Conservation (phyloP, 2,113 vertebrate genomes). For the Lepidothrix coronata region DNA sequence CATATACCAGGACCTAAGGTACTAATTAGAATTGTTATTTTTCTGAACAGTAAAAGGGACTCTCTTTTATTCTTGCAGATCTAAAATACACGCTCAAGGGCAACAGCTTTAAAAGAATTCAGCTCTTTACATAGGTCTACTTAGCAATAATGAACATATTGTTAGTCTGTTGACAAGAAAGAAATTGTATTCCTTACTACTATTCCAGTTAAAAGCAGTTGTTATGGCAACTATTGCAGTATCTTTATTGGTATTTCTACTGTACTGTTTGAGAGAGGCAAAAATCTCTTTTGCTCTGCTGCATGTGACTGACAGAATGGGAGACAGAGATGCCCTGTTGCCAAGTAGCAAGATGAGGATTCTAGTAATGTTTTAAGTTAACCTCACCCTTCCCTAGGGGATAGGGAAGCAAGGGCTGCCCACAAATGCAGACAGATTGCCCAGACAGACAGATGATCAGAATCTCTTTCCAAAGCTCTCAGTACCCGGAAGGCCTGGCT, state of each 20-base stretch:
- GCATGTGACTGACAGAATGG: neutral
- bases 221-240: slow-evolving; percentile 52
- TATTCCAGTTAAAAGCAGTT: slow-evolving; percentile 22
- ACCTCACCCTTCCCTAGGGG: neutral
- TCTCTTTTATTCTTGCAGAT: neutral
- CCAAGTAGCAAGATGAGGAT: neutral
- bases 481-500: neutral
- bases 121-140: neutral
- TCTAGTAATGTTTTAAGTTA: neutral
- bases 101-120: neutral
- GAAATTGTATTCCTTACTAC: neutral
- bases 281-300: neutral
- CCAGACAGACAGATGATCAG: neutral
- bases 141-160: neutral
- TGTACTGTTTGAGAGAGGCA: neutral
- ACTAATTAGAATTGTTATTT: neutral
- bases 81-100: neutral
- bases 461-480: neutral
- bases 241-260: neutral
- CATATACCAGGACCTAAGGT: neutral
- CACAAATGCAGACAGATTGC: neutral
- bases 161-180: neutral
- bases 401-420: neutral
- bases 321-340: neutral
- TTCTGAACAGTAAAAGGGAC: neutral